These are phyloP conservation scores for Poecilia latipinna DNA, from an alignment of 2,113 vertebrate genomes.

Conservation along the genomic window DNA sequence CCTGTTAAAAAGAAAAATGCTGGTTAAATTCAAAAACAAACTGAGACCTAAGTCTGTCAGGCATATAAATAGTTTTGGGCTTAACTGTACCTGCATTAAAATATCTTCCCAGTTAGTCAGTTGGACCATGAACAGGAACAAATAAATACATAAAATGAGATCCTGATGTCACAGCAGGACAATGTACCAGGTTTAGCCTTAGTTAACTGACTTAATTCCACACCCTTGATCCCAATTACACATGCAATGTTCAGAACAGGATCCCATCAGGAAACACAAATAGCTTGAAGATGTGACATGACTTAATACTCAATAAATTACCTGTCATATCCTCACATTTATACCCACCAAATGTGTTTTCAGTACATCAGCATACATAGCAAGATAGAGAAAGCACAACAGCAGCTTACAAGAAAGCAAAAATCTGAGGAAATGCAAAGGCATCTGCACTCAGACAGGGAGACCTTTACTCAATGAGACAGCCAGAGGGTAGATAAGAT, in stretches of 20 bases:
- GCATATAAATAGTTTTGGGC: neutral
- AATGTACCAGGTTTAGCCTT: neutral
- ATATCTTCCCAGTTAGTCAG: neutral
- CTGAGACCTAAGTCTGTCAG: neutral
- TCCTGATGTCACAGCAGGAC: neutral
- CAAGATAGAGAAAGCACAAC: neutral
- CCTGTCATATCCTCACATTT: no score
- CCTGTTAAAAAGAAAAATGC: neutral
- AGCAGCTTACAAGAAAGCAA: constrained; percentile 39
- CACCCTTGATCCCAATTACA: neutral
- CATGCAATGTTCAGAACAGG: neutral
- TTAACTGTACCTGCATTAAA: neutral
- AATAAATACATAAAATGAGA: neutral
- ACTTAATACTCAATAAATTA: no score
- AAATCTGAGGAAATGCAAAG: constrained; percentile 62
- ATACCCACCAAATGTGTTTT: no score
- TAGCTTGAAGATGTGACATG: no score
- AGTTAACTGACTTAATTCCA: neutral
- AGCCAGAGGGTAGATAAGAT: constrained; percentile 58
- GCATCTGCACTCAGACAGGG: constrained; percentile 79
- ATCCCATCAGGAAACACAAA: neutral
- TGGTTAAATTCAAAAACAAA: neutral
- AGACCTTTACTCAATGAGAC: constrained; percentile 66
- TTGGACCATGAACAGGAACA: neutral
- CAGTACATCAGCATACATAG: neutral